A percentile compares a stretch with the other conserved stretches of the same genome.
Evolutionary conservation across 2,113 vertebrate species (phyloP).

Genomic region (Notechis scutatus): DNA sequence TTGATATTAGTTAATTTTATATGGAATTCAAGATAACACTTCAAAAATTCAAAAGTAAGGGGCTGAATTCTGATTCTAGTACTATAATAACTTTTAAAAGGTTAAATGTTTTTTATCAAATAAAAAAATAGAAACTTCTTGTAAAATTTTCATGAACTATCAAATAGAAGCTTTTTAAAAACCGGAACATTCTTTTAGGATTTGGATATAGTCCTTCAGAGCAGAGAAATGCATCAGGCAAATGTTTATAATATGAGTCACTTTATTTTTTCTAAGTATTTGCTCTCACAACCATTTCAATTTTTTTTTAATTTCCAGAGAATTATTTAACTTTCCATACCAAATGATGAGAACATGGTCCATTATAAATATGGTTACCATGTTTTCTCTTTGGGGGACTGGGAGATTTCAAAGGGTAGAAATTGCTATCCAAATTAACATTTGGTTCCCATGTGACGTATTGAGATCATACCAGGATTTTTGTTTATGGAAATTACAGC

Average conservation of each 20-base stretch:
- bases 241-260: not conserved
- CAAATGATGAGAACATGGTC: not conserved
- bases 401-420: not conserved
- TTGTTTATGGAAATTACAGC: not conserved
- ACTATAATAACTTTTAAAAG: not conserved
- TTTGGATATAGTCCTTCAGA: not conserved
- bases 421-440: not conserved
- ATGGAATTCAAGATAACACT: not conserved
- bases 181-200: not conserved
- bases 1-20: not conserved
- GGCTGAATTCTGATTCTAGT: not conserved
- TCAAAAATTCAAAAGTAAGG: not conserved
- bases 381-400: not conserved
- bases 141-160: not conserved
- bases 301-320: not conserved
- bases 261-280: not conserved
- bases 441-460: not conserved
- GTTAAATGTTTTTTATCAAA: not conserved
- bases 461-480: not conserved
- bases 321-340: not conserved
- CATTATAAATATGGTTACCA: not conserved
- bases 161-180: not conserved
- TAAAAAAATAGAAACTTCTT: not conserved
- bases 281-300: not conserved
- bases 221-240: not conserved